Conservation (phyloP, 1,140 invertebrate species). For the Hetaerina americana region DNA sequence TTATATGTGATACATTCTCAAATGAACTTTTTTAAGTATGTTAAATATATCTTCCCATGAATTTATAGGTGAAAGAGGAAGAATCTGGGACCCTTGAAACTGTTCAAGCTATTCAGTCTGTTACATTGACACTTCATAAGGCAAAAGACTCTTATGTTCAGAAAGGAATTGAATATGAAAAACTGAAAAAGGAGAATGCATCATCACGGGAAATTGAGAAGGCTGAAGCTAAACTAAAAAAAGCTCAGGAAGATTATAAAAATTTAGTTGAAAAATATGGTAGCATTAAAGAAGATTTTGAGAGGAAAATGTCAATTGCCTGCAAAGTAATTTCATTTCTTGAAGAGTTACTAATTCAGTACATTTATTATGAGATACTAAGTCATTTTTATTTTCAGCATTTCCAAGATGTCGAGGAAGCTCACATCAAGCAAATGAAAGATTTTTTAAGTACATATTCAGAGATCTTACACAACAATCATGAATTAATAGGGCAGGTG, state of each 20-base stretch:
- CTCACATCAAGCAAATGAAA: constrained; percentile 88
- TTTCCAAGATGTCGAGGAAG: constrained; percentile 88
- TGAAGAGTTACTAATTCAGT: background rate
- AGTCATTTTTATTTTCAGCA: constrained; percentile 41
- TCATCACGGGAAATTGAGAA: constrained; percentile 87
- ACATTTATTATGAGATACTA: background rate
- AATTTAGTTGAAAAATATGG: constrained; percentile 78
- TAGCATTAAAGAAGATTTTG: constrained; percentile 78
- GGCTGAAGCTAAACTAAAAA: constrained; percentile 80
- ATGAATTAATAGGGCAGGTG: constrained; percentile 71
- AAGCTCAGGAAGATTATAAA: constrained; percentile 88
- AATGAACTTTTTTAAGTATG: background rate
- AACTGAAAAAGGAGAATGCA: constrained; percentile 77
- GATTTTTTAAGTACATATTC: constrained; percentile 84
- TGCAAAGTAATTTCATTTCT: constrained; percentile 51
- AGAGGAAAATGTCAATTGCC: constrained; percentile 84
- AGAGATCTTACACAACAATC: constrained; percentile 75
- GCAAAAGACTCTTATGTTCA: constrained; percentile 79
- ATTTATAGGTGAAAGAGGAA: constrained; percentile 74
- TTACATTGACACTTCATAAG: constrained; percentile 73
- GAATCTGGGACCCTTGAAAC: constrained; percentile 81
- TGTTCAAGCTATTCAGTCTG: constrained; percentile 76
- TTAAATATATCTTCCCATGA: background rate
- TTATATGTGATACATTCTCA: background rate
- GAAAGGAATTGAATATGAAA: constrained; percentile 72